These are phyloP conservation scores for Macroglossus sobrinus DNA, from an alignment of 2,113 vertebrate genomes.

Conservation along the genomic window DNA sequence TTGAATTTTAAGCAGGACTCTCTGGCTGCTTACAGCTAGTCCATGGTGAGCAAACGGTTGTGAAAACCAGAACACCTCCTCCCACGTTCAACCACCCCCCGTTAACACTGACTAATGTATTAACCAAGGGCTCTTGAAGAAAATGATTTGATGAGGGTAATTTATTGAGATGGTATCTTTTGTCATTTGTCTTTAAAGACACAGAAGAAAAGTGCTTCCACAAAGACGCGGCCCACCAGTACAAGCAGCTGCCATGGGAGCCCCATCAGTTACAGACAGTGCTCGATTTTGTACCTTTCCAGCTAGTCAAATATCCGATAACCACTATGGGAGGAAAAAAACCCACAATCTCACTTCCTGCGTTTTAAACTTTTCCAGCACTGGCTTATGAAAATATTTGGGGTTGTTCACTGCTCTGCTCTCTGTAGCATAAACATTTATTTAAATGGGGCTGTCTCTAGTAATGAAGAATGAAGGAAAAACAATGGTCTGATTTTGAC, in stretches of 20 bases:
- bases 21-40: not conserved
- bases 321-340: constrained; percentile 38
- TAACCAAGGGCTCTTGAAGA: constrained; percentile 83
- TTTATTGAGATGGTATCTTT: constrained; percentile 86
- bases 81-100: not conserved
- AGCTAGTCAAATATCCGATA: constrained; percentile 81
- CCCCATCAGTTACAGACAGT: constrained; percentile 80
- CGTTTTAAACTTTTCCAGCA: constrained; percentile 80
- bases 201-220: constrained; percentile 81
- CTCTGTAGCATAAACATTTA: constrained; percentile 92
- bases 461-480: constrained; percentile 93
- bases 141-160: constrained; percentile 85
- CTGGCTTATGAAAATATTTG: constrained; percentile 87
- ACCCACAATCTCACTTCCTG: constrained; percentile 21
- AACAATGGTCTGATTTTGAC: constrained; percentile 94
- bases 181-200: constrained; percentile 88
- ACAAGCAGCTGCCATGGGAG: constrained; percentile 78
- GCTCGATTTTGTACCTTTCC: constrained; percentile 79
- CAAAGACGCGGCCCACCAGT: constrained; percentile 75
- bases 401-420: constrained; percentile 85
- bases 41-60: not conserved
- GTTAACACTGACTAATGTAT: constrained; percentile 81
- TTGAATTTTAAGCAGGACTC: not conserved
- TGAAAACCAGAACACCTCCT: not conserved
- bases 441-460: constrained; percentile 90